Evolutionary conservation across 2,797 vertebrate species (phyloP).

Genomic region (Malacoraja senta): DNA sequence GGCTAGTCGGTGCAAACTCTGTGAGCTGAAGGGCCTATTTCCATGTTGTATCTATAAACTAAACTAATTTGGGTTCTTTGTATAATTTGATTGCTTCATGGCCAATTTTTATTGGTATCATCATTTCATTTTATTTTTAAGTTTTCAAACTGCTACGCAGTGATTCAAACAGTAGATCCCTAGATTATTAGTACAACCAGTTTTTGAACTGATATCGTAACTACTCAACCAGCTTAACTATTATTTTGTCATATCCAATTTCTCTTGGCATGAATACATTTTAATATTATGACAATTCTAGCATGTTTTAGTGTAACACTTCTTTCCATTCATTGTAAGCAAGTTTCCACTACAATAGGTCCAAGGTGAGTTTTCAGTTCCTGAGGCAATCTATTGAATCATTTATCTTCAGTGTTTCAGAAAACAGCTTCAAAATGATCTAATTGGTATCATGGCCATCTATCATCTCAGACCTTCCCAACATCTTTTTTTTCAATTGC

Average conservation of each 20-base stretch:
- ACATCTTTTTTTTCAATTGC: background rate
- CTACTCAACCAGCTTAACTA: background rate
- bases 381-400: background rate
- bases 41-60: too few relatives aligned
- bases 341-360: background rate
- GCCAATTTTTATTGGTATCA: background rate
- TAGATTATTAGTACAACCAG: background rate
- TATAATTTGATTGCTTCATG: too few relatives aligned
- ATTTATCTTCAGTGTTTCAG: background rate
- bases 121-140: background rate
- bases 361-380: background rate
- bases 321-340: background rate
- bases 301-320: background rate
- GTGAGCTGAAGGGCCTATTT: too few relatives aligned
- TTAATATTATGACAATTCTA: background rate
- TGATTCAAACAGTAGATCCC: background rate
- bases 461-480: too few relatives aligned
- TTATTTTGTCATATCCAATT: background rate
- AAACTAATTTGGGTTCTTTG: background rate
- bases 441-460: background rate
- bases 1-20: too few relatives aligned
- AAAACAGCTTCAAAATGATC: background rate
- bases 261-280: background rate
- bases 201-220: background rate
- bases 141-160: background rate